Conservation (phyloP, 2,113 vertebrate genomes). For the Brienomyrus brachyistius region DNA sequence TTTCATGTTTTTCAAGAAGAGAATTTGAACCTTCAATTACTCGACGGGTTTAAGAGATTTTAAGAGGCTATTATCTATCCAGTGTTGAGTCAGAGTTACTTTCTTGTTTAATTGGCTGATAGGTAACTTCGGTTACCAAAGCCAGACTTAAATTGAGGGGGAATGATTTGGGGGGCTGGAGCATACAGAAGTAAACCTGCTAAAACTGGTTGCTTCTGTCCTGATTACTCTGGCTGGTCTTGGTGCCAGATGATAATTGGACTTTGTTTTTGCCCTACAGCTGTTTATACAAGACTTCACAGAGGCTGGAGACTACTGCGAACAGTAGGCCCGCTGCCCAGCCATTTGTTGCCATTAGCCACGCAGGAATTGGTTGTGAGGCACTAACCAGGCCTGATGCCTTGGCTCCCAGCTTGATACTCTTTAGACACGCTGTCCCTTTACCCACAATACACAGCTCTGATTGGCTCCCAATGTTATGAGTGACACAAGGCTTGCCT, state of each 20-base stretch:
- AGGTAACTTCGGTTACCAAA: background rate
- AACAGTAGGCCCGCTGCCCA: background rate
- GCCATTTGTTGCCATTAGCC: background rate
- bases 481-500: background rate
- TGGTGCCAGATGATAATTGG: constrained; percentile 15
- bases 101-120: background rate
- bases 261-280: constrained; percentile 14
- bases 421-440: background rate
- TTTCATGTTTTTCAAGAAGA: background rate
- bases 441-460: background rate
- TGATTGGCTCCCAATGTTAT: background rate
- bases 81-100: background rate
- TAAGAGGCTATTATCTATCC: background rate
- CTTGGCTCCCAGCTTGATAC: background rate
- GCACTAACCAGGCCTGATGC: background rate
- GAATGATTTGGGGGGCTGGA: background rate
- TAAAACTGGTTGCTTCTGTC: constrained; percentile 14
- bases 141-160: background rate
- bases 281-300: constrained; percentile 23
- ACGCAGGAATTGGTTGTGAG: background rate
- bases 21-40: background rate
- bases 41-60: background rate
- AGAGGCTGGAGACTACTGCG: background rate
- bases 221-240: background rate
- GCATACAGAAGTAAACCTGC: background rate